Evolutionary conservation across 2,113 vertebrate genomes (phyloP).

Genomic region (Puma concolor): DNA sequence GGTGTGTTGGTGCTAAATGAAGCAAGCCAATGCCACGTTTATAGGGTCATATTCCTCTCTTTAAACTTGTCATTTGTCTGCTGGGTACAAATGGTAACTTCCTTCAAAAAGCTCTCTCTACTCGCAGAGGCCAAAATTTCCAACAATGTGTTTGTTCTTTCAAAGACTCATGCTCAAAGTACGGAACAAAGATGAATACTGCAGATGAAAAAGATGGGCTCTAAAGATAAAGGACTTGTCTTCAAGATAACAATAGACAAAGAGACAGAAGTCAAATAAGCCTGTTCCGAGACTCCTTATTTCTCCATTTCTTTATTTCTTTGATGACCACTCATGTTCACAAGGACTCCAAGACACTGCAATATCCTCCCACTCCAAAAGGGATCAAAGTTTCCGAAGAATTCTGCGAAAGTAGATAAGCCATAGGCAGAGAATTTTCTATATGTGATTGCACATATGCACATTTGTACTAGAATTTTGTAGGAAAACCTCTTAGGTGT

Average conservation of each 20-base stretch:
- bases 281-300: not conserved
- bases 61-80: not conserved
- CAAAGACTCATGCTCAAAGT: not conserved
- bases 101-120: conserved; percentile 27
- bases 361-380: not conserved
- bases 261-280: not conserved
- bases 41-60: not conserved
- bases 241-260: not conserved
- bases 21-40: not conserved
- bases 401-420: not conserved
- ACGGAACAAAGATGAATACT: not conserved
- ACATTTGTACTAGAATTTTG: not conserved
- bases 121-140: not conserved
- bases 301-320: not conserved
- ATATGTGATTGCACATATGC: not conserved
- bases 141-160: not conserved
- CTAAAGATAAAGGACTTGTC: not conserved
- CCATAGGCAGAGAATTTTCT: not conserved
- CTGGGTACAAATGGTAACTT: not conserved
- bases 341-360: not conserved
- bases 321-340: not conserved
- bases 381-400: conserved; percentile 33
- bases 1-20: not conserved
- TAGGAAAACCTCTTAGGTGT: not conserved
- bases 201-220: not conserved